Conservation (phyloP, 2,797 vertebrate species). For the Tolypeutes matacus region DNA sequence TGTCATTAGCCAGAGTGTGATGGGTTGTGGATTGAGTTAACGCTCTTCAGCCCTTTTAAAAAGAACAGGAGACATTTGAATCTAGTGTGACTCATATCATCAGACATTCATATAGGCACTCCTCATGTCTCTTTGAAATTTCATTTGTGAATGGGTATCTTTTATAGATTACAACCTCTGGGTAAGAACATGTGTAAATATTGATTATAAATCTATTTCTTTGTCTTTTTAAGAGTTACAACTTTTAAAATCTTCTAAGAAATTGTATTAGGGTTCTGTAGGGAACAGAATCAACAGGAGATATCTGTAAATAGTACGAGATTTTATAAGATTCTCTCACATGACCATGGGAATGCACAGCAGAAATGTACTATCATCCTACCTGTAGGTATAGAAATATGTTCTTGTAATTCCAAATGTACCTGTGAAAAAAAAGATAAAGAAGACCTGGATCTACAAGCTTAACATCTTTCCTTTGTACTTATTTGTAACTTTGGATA, state of each 20-base stretch:
- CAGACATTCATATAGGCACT: constrained; percentile 49
- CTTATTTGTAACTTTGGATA: constrained; percentile 56
- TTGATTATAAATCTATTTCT: constrained; percentile 25
- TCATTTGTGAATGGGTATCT: constrained; percentile 44
- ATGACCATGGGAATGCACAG: no score
- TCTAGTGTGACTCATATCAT: constrained; percentile 24
- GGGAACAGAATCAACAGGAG: no score
- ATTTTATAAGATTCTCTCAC: no score
- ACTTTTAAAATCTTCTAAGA: constrained; percentile 67
- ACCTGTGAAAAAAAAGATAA: constrained; percentile 42
- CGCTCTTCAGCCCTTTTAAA: constrained; percentile 61
- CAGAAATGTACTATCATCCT: constrained; percentile 28
- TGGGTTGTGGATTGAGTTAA: constrained; percentile 51
- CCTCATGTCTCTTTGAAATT: constrained; percentile 51
- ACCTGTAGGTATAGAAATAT: background rate
- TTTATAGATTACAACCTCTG: constrained; percentile 52
- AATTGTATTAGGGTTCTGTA: no score
- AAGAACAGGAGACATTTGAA: constrained; percentile 48
- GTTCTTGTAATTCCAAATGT: constrained; percentile 52
- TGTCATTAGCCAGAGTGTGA: background rate
- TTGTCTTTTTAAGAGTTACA: constrained; percentile 62
- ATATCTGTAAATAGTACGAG: no score
- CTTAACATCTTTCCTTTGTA: constrained; percentile 53
- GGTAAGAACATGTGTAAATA: constrained; percentile 19
- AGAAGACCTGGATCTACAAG: constrained; percentile 24